Conservation (phyloP, 2,888 invertebrate genomes). For the Nomada flava region DNA sequence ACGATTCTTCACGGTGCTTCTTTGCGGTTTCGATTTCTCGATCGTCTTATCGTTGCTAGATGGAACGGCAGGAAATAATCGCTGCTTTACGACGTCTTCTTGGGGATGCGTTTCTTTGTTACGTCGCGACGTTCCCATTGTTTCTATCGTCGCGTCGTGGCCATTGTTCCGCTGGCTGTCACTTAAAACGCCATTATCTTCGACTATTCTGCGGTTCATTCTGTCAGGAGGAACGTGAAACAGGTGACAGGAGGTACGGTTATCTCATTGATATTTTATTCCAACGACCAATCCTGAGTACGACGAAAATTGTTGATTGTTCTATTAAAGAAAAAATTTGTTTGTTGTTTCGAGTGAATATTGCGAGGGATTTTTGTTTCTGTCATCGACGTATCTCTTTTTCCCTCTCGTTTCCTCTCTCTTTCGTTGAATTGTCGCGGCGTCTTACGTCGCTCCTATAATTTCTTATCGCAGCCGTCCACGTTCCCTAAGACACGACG, state of each 20-base stretch:
- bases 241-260: not conserved
- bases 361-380: constrained; percentile 8
- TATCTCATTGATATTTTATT: not conserved
- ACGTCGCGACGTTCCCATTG: constrained; percentile 13
- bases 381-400: not conserved
- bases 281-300: too few species aligned
- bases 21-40: not conserved
- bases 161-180: constrained; percentile 35
- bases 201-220: constrained; percentile 29
- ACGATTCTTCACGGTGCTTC: not conserved
- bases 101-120: constrained; percentile 29
- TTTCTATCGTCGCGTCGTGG: not conserved
- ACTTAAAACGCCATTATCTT: constrained; percentile 41
- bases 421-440: constrained; percentile 23
- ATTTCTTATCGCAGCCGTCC: constrained; percentile 45
- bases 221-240: constrained; percentile 8
- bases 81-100: constrained; percentile 34
- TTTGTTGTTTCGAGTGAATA: not conserved
- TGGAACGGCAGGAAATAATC: constrained; percentile 39
- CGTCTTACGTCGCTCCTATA: constrained; percentile 44
- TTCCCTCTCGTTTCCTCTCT: not conserved
- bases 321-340: not conserved
- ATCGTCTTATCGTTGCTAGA: constrained; percentile 26
- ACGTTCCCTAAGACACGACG: constrained; percentile 36
- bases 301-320: too few species aligned